Evolutionary conservation across 2,888 invertebrate genomes (phyloP), one percentile per base, ranked within the genome.

Genomic region (Brassicogethes aeneus): DNA sequence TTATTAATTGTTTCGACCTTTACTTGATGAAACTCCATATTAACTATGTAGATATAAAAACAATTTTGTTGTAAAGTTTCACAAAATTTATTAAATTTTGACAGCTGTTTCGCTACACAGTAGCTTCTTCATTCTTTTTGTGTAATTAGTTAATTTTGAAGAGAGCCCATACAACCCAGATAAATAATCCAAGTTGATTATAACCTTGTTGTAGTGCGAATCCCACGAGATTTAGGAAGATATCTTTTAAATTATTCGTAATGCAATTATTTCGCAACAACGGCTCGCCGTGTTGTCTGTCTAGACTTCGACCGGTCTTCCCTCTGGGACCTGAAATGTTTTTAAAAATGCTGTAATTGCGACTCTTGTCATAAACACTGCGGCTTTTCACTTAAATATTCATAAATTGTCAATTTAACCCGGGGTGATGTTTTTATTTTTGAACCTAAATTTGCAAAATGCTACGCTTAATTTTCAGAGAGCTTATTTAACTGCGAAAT

Each of bases 161-260:
- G n/a, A n/a, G n/a, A n/a, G n/a, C n/a, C n/a, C n/a, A 45, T 45
- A 39, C 41, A 35, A 16, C 16, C 40, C 41, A 41, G 43, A 53
- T 53, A 44, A 51, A 52, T 46, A 45, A 55, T 43, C 35, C 38
- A 34, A 23, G 45, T 52, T 52, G 52, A 54, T 54, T 54, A n/a
- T n/a, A 55, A 48, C 47, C 41, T 43, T 50, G 50, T 52, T 50
- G 53, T 53, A 48, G 50, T 50, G 37, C 39, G 37, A 51, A 40
- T 55, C 54, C 52, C 52, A 15, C 17, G 52, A 45, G 55, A 43
- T 51, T 53, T 48, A 50, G 54, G 54, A 56, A 54, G 48, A 48
- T 54, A 52, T 53, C 53, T 55, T 51, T 53, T 57, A 52, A 57
- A 57, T 57, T 52, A 57, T 57, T 55, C 52, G 44, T 50, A 47